Evolutionary conservation across 2,888 invertebrate genomes (phyloP), one percentile per base, ranked within the genome.

Genomic region (Eupeodes luniger): DNA sequence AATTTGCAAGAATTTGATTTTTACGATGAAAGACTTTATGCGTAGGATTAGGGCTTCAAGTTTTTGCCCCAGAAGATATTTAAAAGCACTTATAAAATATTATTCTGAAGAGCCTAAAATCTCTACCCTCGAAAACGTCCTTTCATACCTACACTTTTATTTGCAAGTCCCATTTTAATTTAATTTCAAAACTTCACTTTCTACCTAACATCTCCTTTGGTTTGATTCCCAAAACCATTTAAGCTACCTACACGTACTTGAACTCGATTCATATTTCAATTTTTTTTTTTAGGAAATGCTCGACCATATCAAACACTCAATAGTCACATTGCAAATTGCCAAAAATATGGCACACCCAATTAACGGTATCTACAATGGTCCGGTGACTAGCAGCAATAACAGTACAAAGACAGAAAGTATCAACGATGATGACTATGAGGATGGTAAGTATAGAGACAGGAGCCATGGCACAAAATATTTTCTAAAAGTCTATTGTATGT

Each of bases 281-380:
- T 81, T 27, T 27, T n/a, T 40, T 92, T 95, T 95, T 87, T 95
- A 98, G 97, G 96, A 96, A 89, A 98, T 99, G 96, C 95, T 99
- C 94, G 99, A 99, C 94, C 97, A 98, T 91, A 97, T 99, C 90
- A 99, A 99, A 94, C 99, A 99, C 95, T 98, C 99, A 92, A 99
- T 99, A 94, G 98, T 99, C 90, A 96, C 98, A 92, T 95, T 99
- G 91, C 99, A 99, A 96, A 99, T 99, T 93, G 98, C 99, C 91
- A 99, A 99, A 97, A 98, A 98, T 94, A 98, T 98, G 91, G 97
- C 97, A 51, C 97, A 98, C 94, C 98, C 98, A 83, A 96, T 98
- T 12, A 98, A 98, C 93, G 98, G 98, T 81, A 96, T 98, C 91
- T 98, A 97, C 93, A 96, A 96, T 91, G 96, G 96, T 85, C 96